Conservation (phyloP, 2,113 vertebrate genomes). For the Petrocephalus microphthalmus region DNA sequence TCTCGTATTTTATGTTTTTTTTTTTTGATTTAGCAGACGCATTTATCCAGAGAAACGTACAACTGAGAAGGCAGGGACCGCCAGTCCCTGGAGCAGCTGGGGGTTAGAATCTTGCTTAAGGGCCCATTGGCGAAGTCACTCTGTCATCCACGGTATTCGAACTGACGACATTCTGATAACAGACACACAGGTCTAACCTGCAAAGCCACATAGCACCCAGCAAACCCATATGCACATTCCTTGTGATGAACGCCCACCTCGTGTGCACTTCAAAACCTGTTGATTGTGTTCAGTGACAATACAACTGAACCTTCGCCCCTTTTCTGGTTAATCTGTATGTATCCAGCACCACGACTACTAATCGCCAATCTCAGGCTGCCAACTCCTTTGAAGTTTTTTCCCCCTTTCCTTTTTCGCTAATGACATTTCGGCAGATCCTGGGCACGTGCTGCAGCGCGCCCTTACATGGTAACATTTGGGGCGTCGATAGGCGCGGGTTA, state of each 20-base stretch:
- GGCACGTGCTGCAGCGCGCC: too few species aligned
- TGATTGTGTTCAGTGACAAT: not conserved
- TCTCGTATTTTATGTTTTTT: conserved; percentile 3
- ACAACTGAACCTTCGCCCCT: not conserved
- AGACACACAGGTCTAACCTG: not conserved
- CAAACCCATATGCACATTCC: conserved; percentile 29
- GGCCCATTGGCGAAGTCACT: not conserved
- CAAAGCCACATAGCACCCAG: not conserved
- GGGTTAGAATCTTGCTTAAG: not conserved
- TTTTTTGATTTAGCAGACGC: not conserved
- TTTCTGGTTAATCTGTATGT: not conserved
- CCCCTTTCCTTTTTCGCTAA: too few species aligned
- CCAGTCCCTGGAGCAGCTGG: not conserved
- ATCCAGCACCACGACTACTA: not conserved
- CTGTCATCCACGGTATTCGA: not conserved
- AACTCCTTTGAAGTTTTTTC: too few species aligned
- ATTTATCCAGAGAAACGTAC: not conserved
- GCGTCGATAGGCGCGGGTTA: too few species aligned
- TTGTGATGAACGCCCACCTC: not conserved
- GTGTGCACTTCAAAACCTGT: not conserved
- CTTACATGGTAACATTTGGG: too few species aligned
- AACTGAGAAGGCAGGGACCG: not conserved
- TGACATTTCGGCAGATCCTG: too few species aligned
- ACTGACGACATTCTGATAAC: not conserved
- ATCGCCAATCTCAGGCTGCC: not conserved